Conservation (phyloP, 2,888 invertebrate genomes). For the Bellardia bayeri region DNA sequence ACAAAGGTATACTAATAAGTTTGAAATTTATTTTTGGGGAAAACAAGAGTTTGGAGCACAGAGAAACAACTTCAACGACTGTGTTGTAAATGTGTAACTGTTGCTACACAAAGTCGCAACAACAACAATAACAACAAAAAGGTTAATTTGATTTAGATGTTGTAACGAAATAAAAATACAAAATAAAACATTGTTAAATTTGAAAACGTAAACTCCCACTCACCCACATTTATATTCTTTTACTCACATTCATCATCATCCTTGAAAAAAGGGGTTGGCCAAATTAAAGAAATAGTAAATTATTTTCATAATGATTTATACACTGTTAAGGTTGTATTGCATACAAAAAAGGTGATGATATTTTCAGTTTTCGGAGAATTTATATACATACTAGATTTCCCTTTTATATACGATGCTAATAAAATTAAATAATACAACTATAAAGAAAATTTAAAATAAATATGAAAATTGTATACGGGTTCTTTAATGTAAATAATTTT, state of each 20-base stretch:
- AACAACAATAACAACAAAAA: slow-evolving; percentile 65
- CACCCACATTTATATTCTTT: background rate
- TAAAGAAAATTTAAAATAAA: background rate
- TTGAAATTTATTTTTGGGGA: slow-evolving; percentile 48
- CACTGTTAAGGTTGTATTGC: background rate
- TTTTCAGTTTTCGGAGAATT: slow-evolving; percentile 4
- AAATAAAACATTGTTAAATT: slow-evolving; percentile 32
- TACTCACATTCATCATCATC: slow-evolving; percentile 20
- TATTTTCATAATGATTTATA: slow-evolving; percentile 48
- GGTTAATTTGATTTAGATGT: slow-evolving; percentile 76
- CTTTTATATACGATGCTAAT: slow-evolving; percentile 6
- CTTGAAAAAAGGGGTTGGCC: slow-evolving; percentile 16
- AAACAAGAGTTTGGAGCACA: slow-evolving; percentile 16
- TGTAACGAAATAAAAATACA: slow-evolving; percentile 58
- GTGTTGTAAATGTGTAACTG: slow-evolving; percentile 53
- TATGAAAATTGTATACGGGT: background rate
- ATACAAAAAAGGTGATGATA: slow-evolving; percentile 27
- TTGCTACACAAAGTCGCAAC: slow-evolving; percentile 13
- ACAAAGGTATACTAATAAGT: slow-evolving; percentile 53
- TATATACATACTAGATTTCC: slow-evolving; percentile 12
- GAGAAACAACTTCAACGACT: slow-evolving; percentile 43
- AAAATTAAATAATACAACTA: slow-evolving; percentile 3
- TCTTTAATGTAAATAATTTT: background rate
- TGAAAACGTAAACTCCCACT: background rate
- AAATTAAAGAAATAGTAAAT: slow-evolving; percentile 23